Base-by-base conservation (phyloP, 2,797 vertebrate genomes). In the Lateolabrax maculatus region DNA sequence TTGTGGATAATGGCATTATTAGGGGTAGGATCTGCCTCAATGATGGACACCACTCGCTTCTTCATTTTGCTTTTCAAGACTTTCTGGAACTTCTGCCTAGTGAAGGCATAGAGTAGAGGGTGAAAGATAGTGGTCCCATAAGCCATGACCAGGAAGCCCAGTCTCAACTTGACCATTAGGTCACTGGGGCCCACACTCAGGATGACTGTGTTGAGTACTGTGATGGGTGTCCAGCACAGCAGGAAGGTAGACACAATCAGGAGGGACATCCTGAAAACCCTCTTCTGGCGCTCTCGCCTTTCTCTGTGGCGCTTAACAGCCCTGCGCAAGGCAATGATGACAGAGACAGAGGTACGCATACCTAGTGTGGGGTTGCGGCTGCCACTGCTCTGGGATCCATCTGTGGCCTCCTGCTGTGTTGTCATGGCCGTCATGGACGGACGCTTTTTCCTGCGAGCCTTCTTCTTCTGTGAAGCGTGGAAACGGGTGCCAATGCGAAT, bases 61-160 rank as follows among this genome's bases (percentile, higher is more conserved):
- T 99, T 99, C 97, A 99, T 99, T 94, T 99, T 99, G 91, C 97
- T 98, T 95, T 98, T 99, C 81, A 99, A 93, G 71, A 98, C 98
- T 87, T 98, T 99, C 93, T 98, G 97, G 91, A 99, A 99, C 94
- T 99, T 99, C 93, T 99, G 98, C 88, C 98, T 94, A 0, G 98
- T 99, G 92, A 99, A 99, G 90, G 98, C 98, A 7, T 99, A 99
- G 79, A 99, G 95, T 80, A 99, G 93, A 63, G 98, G 98, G 84
- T 99, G 98, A 92, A 99, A 99, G 94, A 99, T 96, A 43, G 98
- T 99, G 68, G 98, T 99, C 90, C 98, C 98, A 0, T 99, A 99
- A 55, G 98, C 98, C 98, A 99, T 98, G 77, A 98, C 98, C 93
- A 99, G 94, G 93, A 99, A 99, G 88, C 97, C 98, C 86, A 99